phyloP scores from a whole-genome alignment of 1,140 invertebrate species.

The Ridgeia piscesae region DNA sequence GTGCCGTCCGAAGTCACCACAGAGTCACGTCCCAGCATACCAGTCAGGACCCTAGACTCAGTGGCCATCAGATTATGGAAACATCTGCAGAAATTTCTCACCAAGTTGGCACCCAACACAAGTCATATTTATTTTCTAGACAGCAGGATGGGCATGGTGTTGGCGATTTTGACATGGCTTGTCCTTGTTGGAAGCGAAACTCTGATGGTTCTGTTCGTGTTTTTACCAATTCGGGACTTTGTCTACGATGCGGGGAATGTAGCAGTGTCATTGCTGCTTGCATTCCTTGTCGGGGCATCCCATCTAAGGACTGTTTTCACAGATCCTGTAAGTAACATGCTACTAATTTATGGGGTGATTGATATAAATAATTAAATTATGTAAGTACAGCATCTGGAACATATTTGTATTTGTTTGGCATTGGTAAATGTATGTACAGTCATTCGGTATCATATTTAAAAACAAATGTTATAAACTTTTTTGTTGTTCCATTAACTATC shows the following conservation, averaged over 20 bases:
- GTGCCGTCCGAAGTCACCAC: not conserved
- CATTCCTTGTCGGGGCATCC: conserved; percentile 22
- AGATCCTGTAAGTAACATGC: conserved; percentile 26
- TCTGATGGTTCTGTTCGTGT: conserved; percentile 24
- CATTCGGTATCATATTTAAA: too few species aligned
- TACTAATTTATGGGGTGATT: not conserved
- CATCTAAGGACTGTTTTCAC: conserved; percentile 26
- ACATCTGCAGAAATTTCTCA: not conserved
- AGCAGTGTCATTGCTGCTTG: conserved; percentile 12
- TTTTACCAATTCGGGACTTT: conserved; percentile 7
- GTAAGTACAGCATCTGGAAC: too few species aligned
- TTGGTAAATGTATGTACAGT: too few species aligned
- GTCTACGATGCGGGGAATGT: conserved; percentile 10
- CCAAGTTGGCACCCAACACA: not conserved
- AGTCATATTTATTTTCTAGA: not conserved
- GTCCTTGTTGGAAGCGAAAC: conserved; percentile 25
- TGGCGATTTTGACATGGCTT: conserved; percentile 26
- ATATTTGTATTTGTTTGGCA: too few species aligned
- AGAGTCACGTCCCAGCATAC: not conserved
- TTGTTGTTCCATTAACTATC: too few species aligned
- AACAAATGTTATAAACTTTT: too few species aligned
- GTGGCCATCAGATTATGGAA: not conserved
- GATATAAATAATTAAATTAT: too few species aligned
- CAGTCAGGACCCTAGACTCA: not conserved
- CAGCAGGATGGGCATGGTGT: not conserved